Conservation (phyloP, 2,888 invertebrate genomes). For the Ashinkailepas kermadecensis region DNA sequence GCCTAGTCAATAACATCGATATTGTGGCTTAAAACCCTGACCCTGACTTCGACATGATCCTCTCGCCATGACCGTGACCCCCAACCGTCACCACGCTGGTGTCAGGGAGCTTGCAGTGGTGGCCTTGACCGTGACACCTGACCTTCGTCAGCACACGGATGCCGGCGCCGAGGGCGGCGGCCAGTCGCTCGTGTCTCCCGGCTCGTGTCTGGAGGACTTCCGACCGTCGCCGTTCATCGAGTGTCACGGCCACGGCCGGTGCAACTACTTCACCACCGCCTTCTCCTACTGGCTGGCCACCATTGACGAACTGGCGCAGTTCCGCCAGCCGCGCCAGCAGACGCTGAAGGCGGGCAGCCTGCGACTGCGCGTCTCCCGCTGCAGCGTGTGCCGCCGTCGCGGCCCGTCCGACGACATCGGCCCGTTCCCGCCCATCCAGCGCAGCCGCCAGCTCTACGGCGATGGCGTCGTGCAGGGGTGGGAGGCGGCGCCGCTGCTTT, state of each 20-base stretch:
- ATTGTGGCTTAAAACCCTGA: no score
- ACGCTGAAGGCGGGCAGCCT: conserved; percentile 79
- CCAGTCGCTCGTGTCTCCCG: conserved; percentile 86
- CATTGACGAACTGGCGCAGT: conserved; percentile 73
- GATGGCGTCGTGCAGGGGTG: neutral
- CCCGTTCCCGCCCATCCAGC: neutral
- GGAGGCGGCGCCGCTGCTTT: no score
- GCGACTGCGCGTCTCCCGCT: conserved; percentile 78
- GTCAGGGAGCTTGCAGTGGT: no score
- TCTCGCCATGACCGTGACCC: no score
- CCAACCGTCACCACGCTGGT: no score
- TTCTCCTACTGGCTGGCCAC: conserved; percentile 94
- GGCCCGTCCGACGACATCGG: neutral
- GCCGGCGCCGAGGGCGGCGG: conserved; percentile 50
- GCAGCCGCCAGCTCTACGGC: neutral
- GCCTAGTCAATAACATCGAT: no score
- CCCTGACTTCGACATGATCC: no score
- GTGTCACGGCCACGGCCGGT: conserved; percentile 86
- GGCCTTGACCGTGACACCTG: no score
- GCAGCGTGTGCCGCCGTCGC: conserved; percentile 54
- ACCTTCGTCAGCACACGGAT: no score
- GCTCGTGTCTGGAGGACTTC: conserved; percentile 92
- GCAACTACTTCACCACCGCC: conserved; percentile 90
- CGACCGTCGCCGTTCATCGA: conserved; percentile 89
- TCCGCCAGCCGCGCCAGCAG: conserved; percentile 68